Conservation (phyloP, 2,888 invertebrate genomes). For the Torymus auratus region DNA sequence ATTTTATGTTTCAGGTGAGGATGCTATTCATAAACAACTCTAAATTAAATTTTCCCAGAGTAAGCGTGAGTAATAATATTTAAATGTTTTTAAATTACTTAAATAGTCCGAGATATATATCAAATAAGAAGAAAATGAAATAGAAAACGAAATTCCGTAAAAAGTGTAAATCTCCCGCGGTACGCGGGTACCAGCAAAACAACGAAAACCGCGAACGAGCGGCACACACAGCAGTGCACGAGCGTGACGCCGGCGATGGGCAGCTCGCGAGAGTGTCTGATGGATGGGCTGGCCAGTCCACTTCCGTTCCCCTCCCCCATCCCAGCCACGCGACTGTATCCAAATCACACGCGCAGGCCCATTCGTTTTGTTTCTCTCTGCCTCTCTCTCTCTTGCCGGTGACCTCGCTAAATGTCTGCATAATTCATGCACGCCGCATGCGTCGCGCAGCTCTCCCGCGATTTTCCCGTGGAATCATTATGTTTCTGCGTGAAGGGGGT, state of each 20-base stretch:
- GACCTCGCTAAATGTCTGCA: conserved; percentile 37
- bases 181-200: no score
- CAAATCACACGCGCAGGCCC: background rate
- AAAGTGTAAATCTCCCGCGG: no score
- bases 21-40: background rate
- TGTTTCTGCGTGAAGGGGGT: background rate
- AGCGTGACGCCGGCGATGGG: no score
- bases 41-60: background rate
- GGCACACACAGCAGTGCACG: no score
- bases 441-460: background rate
- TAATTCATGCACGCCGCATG: conserved; percentile 57
- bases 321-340: background rate
- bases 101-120: no score
- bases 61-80: no score
- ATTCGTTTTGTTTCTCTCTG: conserved; percentile 35
- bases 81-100: no score
- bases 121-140: no score
- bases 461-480: conserved; percentile 56
- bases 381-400: background rate
- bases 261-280: conserved; percentile 8
- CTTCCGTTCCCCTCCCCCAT: no score
- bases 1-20: conserved; percentile 41
- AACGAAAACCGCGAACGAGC: no score
- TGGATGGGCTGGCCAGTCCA: conserved; percentile 18
- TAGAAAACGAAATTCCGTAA: no score